phyloP scores from a whole-genome alignment of 2,797 vertebrate genomes.

The Varecia variegata region DNA sequence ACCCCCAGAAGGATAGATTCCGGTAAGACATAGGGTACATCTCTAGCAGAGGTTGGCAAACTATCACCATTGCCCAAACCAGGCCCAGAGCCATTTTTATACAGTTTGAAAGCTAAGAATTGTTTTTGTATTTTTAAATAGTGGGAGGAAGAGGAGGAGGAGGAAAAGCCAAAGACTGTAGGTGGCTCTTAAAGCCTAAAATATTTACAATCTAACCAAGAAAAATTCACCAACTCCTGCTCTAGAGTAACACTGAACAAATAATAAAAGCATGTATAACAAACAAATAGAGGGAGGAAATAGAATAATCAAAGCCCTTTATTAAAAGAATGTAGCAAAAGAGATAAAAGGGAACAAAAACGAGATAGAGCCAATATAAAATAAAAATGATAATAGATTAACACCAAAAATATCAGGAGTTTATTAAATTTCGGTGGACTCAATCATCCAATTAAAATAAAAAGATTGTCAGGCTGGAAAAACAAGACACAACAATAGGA shows the following conservation, averaged over 20 bases:
- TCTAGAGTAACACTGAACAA: neutral
- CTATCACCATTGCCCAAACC: neutral
- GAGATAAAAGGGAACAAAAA: neutral
- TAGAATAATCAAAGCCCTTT: neutral
- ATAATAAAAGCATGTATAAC: slow-evolving; percentile 17
- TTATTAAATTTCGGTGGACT: neutral
- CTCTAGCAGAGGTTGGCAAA: neutral
- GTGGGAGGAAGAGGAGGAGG: neutral
- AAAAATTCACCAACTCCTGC: neutral
- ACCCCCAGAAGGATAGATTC: neutral
- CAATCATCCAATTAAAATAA: neutral
- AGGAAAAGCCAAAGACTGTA: neutral
- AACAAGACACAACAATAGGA: neutral
- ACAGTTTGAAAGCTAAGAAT: neutral
- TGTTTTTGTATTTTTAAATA: neutral
- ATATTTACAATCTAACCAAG: neutral
- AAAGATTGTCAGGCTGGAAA: neutral
- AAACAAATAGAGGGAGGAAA: neutral
- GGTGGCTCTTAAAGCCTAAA: neutral
- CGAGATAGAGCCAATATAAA: neutral
- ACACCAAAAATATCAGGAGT: neutral
- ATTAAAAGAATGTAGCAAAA: neutral
- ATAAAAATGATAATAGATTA: slow-evolving; percentile 6
- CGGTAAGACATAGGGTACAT: neutral
- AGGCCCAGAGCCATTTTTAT: neutral